phyloP scores from a whole-genome alignment of 1,140 invertebrate genomes.

The Drosophila insularis region DNA sequence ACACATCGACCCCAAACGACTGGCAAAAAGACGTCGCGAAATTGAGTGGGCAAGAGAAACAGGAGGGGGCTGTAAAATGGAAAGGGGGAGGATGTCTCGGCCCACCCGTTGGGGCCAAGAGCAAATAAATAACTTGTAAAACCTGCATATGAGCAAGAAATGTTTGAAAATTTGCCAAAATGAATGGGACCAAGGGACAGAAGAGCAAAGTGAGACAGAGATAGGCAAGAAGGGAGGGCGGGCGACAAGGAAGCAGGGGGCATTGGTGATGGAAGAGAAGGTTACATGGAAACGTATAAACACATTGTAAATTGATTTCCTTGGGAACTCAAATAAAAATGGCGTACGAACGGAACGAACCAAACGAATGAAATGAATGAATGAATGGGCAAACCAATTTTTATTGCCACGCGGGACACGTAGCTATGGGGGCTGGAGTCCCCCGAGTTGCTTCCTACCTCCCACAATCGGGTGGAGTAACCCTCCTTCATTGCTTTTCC shows the following conservation, averaged over 20 bases:
- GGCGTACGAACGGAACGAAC: conserved; percentile 62
- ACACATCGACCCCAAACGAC: conserved; percentile 58
- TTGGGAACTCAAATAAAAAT: conserved; percentile 81
- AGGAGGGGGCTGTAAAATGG: conserved; percentile 19
- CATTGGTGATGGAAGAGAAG: conserved; percentile 38
- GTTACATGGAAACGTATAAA: conserved; percentile 69
- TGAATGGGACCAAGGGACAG: conserved; percentile 5
- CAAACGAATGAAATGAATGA: conserved; percentile 76
- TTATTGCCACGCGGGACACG: conserved; percentile 80
- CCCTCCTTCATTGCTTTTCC: neutral
- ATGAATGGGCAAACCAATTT: conserved; percentile 81
- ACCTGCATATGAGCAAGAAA: conserved; percentile 80
- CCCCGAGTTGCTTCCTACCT: conserved; percentile 45
- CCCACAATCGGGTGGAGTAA: neutral
- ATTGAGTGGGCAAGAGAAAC: conserved; percentile 39
- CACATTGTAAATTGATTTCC: conserved; percentile 81
- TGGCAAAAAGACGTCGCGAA: conserved; percentile 51
- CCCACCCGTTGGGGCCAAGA: conserved; percentile 42
- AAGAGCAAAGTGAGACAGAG: conserved; percentile 14
- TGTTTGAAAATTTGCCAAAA: conserved; percentile 77
- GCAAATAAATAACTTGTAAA: conserved; percentile 81
- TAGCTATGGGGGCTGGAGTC: conserved; percentile 69
- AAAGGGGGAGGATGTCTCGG: conserved; percentile 20
- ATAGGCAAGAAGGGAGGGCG: neutral
- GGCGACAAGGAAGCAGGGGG: conserved; percentile 1